Conservation (phyloP, 2,113 vertebrate species). For the Ageneiosus marmoratus region DNA sequence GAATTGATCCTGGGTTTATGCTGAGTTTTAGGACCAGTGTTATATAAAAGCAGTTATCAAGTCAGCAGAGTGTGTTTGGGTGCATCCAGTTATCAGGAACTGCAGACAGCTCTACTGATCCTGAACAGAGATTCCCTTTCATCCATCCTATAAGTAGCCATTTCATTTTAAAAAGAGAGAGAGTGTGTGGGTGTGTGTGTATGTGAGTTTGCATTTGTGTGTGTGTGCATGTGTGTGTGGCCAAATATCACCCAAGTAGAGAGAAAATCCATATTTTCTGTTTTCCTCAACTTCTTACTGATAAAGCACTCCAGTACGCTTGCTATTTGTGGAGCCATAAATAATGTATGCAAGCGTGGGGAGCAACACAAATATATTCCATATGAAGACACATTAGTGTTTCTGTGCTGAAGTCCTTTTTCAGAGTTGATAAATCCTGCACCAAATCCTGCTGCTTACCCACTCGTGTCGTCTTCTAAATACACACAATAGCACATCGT, state of each 20-base stretch:
- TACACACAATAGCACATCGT: slow-evolving; percentile 38
- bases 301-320: slow-evolving; percentile 44
- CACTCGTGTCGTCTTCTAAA: slow-evolving; percentile 10
- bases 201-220: slow-evolving; percentile 17
- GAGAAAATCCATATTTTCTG: slow-evolving; percentile 47
- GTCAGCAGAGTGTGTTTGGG: background rate
- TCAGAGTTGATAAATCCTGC: slow-evolving; percentile 55
- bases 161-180: slow-evolving; percentile 5
- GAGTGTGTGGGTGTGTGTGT: background rate
- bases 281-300: slow-evolving; percentile 38
- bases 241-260: slow-evolving; percentile 25
- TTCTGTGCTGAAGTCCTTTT: slow-evolving; percentile 55
- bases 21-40: background rate
- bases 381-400: slow-evolving; percentile 35
- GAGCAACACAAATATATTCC: slow-evolving; percentile 33
- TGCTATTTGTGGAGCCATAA: slow-evolving; percentile 58
- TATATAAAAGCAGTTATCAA: background rate
- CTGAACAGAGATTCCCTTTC: slow-evolving; percentile 27
- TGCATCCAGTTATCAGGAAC: background rate
- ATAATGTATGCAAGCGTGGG: slow-evolving; percentile 63
- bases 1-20: background rate
- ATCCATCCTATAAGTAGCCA: slow-evolving; percentile 22
- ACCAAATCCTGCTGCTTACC: slow-evolving; percentile 53
- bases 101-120: slow-evolving; percentile 4
- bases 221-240: background rate